A percentile compares a stretch with the other conserved stretches of the same genome.
These are phyloP conservation scores for Acanthiza pusilla DNA, from an alignment of 2,797 vertebrate genomes.

Conservation along the genomic window DNA sequence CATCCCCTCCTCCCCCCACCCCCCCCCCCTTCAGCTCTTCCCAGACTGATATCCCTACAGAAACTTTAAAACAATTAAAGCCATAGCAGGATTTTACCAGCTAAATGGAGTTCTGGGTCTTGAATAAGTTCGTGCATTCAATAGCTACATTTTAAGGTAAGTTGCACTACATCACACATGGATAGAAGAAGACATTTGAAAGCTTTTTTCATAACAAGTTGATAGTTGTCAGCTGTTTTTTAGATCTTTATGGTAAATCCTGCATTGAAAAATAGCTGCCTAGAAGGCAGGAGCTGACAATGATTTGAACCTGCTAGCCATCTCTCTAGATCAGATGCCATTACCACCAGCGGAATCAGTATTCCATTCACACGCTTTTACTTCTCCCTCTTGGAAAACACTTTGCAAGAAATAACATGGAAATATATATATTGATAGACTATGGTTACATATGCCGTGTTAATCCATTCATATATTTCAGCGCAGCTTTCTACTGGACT, in stretches of 20 bases:
- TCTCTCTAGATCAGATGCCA: slow-evolving; percentile 38
- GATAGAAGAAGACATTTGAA: slow-evolving; percentile 36
- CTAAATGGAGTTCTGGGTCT: slow-evolving; percentile 12
- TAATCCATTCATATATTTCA: not conserved
- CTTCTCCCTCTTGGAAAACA: slow-evolving; percentile 51
- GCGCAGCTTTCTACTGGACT: not conserved
- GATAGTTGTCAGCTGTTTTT: slow-evolving; percentile 62
- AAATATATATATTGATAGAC: slow-evolving; percentile 3
- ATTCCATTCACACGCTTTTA: slow-evolving; percentile 41
- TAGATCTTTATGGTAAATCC: slow-evolving; percentile 55
- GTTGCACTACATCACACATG: slow-evolving; percentile 1
- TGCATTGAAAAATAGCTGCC: slow-evolving; percentile 43
- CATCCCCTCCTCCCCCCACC: not conserved
- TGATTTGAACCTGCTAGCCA: slow-evolving; percentile 26
- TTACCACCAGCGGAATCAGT: slow-evolving; percentile 45
- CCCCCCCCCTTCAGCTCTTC: not conserved
- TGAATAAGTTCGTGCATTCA: not conserved
- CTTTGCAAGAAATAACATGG: slow-evolving; percentile 46
- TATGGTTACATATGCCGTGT: not conserved
- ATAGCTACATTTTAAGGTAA: not conserved
- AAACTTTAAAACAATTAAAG: slow-evolving; percentile 21
- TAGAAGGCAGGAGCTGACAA: slow-evolving; percentile 52
- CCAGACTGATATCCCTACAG: not conserved
- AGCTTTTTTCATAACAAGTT: slow-evolving; percentile 59
- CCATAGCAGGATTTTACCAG: slow-evolving; percentile 9